These are phyloP conservation scores for Bombus confusus DNA, from an alignment of 1,140 invertebrate genomes.

Conservation along the genomic window DNA sequence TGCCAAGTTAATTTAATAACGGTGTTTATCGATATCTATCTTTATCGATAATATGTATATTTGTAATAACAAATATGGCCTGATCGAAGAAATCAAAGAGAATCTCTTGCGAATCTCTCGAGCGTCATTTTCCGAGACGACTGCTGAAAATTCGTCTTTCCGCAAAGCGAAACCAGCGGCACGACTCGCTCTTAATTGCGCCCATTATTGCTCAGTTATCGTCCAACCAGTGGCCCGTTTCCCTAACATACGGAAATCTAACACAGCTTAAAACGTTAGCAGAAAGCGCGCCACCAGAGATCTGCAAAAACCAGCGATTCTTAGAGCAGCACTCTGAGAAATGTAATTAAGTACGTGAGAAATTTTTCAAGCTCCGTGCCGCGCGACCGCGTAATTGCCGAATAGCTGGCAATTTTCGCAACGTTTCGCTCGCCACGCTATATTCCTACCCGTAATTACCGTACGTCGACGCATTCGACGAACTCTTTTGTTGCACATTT, in stretches of 20 bases:
- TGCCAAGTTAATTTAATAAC: too few relatives aligned
- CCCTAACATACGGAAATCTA: background rate
- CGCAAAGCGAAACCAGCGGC: background rate
- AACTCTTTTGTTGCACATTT: background rate
- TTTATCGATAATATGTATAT: too few relatives aligned
- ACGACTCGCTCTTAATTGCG: too few relatives aligned
- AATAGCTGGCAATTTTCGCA: slow-evolving; percentile 23
- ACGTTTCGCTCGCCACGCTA: background rate
- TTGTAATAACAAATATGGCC: too few relatives aligned
- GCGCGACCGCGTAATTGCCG: background rate
- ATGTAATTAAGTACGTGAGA: slow-evolving; percentile 5
- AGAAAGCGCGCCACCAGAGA: background rate
- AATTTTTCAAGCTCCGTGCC: slow-evolving; percentile 8
- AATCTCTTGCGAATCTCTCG: too few relatives aligned
- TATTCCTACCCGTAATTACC: slow-evolving; percentile 8
- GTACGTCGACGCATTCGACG: background rate
- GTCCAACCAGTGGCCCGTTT: background rate
- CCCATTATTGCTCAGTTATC: background rate
- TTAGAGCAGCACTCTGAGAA: background rate
- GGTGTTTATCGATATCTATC: too few relatives aligned
- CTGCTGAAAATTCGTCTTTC: too few relatives aligned
- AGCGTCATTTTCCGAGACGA: too few relatives aligned
- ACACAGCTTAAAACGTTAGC: background rate
- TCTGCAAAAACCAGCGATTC: background rate
- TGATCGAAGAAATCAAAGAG: rapidly evolving